These are phyloP conservation scores for Scaptomyza parva DNA, from an alignment of 2,888 invertebrate genomes.

Conservation along the genomic window DNA sequence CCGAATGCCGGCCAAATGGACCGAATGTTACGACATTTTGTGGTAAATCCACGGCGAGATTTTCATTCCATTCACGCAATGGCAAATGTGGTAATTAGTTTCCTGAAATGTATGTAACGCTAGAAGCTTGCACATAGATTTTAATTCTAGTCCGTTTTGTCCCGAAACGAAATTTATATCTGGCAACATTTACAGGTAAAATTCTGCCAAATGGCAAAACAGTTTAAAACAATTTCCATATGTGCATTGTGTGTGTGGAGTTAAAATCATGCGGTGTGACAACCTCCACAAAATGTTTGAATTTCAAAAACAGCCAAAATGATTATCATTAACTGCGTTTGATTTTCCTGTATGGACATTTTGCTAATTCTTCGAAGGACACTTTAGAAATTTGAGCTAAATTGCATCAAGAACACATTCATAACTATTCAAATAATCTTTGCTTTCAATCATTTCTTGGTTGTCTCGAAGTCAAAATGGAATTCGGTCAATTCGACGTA, in stretches of 20 bases:
- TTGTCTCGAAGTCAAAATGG: not conserved
- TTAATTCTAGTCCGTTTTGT: not conserved
- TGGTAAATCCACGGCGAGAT: constrained; percentile 17
- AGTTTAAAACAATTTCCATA: not conserved
- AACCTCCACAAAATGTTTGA: not conserved
- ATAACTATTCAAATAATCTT: no score
- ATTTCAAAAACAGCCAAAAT: not conserved
- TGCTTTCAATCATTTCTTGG: not conserved
- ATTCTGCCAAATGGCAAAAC: not conserved
- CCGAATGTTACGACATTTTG: constrained; percentile 29
- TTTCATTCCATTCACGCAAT: constrained; percentile 37
- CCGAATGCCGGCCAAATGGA: constrained; percentile 12
- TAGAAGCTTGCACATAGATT: constrained; percentile 14
- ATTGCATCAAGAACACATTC: no score
- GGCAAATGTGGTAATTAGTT: constrained; percentile 56
- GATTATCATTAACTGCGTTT: not conserved
- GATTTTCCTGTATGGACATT: no score
- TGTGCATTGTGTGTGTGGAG: not conserved
- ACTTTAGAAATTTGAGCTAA: no score
- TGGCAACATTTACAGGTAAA: not conserved
- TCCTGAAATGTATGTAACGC: constrained; percentile 40
- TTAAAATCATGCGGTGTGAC: not conserved
- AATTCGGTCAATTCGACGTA: not conserved
- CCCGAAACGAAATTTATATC: not conserved
- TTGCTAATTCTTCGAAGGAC: no score